Evolutionary conservation across 2,113 vertebrate genomes (phyloP).

Genomic region (Malurus alboscapulatus): DNA sequence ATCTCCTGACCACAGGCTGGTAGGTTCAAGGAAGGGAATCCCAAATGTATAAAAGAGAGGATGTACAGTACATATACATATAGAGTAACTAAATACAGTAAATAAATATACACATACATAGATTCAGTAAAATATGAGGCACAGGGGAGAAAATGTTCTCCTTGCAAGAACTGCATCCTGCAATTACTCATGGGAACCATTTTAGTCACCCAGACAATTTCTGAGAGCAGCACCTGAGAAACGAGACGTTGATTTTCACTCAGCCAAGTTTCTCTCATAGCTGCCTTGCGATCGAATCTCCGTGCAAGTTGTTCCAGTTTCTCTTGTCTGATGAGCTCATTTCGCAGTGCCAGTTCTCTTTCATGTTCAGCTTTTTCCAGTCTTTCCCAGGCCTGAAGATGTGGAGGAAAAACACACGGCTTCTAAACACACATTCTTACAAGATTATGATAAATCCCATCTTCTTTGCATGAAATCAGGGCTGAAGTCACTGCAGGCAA

Average conservation of each 20-base stretch:
- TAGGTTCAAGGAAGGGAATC: not conserved
- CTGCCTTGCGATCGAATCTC: constrained; percentile 95
- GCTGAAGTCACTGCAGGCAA: not conserved
- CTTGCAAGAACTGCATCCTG: not conserved
- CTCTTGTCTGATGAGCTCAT: constrained; percentile 95
- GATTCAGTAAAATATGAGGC: not conserved
- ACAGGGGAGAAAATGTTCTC: not conserved
- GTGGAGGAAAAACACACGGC: not conserved
- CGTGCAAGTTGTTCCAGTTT: constrained; percentile 97
- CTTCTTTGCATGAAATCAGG: not conserved
- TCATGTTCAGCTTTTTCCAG: constrained; percentile 99
- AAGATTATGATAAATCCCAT: not conserved
- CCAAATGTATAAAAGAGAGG: not conserved
- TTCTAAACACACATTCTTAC: not conserved
- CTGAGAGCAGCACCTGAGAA: constrained; percentile 83
- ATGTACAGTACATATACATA: not conserved
- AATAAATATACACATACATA: not conserved
- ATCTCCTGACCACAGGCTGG: not conserved
- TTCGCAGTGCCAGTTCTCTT: constrained; percentile 93
- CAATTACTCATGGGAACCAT: constrained; percentile 20
- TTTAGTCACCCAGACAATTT: constrained; percentile 1
- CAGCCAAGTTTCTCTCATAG: constrained; percentile 98
- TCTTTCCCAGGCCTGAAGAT: constrained; percentile 90
- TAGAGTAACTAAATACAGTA: not conserved
- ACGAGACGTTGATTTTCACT: constrained; percentile 96